Evolutionary conservation across 2,888 invertebrate species (phyloP), one percentile per base, ranked within the genome.

Genomic region (Nephrotoma guestfalica): DNA sequence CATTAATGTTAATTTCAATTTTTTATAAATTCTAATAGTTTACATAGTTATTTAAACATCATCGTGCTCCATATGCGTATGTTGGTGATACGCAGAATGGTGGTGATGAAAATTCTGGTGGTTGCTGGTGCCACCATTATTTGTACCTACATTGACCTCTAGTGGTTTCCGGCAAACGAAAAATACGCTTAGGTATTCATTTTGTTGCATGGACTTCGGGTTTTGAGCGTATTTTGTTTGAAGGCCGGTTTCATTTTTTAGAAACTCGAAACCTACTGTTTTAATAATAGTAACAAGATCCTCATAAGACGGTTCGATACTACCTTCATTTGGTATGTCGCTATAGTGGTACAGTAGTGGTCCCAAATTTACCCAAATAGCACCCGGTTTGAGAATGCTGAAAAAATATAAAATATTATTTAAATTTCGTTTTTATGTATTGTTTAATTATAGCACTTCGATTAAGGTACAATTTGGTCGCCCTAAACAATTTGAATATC

Each of bases 241-340:
- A 0, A 98, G 93, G 13, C 95, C 95, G 0, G 94, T 95, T 89
- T 95, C 92, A 90, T 96, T 96, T 91, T 96, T 96, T 91, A 96
- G 92, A 89, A 97, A 94, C 89, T 94, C 93, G 89, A 97, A 99
- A 83, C 98, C 98, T 86, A 97, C 93, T 88, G 95, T 95, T 88
- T 93, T 93, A 88, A 98, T 96, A 86, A 98, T 96, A 83, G 94
- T 93, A 88, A 94, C 92, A 11, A 97, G 92, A 88, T 96, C 95
- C 89, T 96, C 97, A 89, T 97, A 98, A 40, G 97, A 96, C 0
- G 99, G 97, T 90, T 99, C 99, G 88, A 99, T 97, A 88, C 98
- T 98, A 89, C 95, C 94, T 90, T 98, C 97, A 57, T 95, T 94
- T 5, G 94, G 94, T 92, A 97, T 94, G 90, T 98, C 98, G 88